These are phyloP conservation scores for Porites lutea DNA, from an alignment of 64 coral and sea anemone species.

Conservation along the genomic window DNA sequence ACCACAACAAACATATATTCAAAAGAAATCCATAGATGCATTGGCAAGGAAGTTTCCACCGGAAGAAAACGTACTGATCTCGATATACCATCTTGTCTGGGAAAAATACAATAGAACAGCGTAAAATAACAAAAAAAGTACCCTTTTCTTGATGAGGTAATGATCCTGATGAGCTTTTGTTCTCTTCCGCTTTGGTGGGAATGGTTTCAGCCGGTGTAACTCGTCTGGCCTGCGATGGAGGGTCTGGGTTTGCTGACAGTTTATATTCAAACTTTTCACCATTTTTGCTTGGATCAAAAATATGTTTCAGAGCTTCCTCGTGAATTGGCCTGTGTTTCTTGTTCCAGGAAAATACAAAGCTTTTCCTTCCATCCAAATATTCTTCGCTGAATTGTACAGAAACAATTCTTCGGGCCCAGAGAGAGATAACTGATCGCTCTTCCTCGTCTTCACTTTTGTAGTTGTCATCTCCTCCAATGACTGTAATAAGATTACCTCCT, in stretches of 20 bases:
- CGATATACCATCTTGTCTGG: no score
- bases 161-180: no score
- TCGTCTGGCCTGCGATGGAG: no score
- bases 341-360: slow-evolving; percentile 84
- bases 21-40: no score
- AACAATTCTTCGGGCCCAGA: slow-evolving; percentile 30
- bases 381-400: slow-evolving; percentile 40
- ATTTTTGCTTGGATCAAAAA: slow-evolving; percentile 37
- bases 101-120: no score
- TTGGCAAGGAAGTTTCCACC: no score
- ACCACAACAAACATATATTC: no score
- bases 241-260: background rate
- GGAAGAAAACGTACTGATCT: no score
- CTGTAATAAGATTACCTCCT: background rate
- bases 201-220: no score
- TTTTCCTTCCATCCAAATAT: slow-evolving; percentile 58
- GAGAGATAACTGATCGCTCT: slow-evolving; percentile 45
- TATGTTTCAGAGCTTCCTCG: slow-evolving; percentile 70
- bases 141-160: no score
- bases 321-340: slow-evolving; percentile 70
- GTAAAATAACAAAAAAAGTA: no score
- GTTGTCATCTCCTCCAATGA: slow-evolving; percentile 75
- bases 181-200: no score
- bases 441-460: slow-evolving; percentile 63
- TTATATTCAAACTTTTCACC: slow-evolving; percentile 16